Evolutionary conservation across 2,113 vertebrate species (phyloP).

Genomic region (Festucalex cinctus): DNA sequence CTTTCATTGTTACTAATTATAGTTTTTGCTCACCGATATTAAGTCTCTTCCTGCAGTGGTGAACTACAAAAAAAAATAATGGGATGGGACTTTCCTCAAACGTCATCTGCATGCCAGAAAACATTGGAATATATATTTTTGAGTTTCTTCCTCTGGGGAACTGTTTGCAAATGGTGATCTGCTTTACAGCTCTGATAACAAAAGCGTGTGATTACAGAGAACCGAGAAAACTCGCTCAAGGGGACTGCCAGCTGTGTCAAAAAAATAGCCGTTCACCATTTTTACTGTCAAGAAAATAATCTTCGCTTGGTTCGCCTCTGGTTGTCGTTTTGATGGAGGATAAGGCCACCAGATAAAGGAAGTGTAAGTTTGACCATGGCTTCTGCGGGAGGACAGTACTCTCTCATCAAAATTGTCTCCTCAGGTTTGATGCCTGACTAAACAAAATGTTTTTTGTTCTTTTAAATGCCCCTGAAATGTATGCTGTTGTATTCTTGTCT

Average conservation of each 20-base stretch:
- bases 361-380: conserved; percentile 12
- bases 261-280: not conserved
- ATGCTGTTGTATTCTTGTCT: conserved; percentile 28
- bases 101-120: conserved; percentile 54
- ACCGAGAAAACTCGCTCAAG: conserved; percentile 21
- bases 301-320: conserved; percentile 55
- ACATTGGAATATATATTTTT: conserved; percentile 23
- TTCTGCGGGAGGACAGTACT: conserved; percentile 20
- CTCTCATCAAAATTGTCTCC: conserved; percentile 38
- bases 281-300: conserved; percentile 20
- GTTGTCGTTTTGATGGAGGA: conserved; percentile 48
- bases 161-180: conserved; percentile 27
- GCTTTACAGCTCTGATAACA: conserved; percentile 22
- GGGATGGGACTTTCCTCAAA: conserved; percentile 21
- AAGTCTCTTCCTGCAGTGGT: conserved; percentile 25
- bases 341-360: not conserved
- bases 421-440: conserved; percentile 30
- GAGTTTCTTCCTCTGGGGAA: conserved; percentile 31
- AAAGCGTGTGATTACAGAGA: conserved; percentile 20
- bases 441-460: conserved; percentile 34
- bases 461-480: not conserved
- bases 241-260: conserved; percentile 13
- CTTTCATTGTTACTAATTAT: conserved; percentile 35
- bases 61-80: conserved; percentile 24
- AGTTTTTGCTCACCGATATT: conserved; percentile 16